A percentile compares a stretch with the other conserved stretches of the same genome.
These are phyloP conservation scores for Heterotilapia buettikoferi DNA, from an alignment of 2,113 vertebrate species.

Conservation along the genomic window DNA sequence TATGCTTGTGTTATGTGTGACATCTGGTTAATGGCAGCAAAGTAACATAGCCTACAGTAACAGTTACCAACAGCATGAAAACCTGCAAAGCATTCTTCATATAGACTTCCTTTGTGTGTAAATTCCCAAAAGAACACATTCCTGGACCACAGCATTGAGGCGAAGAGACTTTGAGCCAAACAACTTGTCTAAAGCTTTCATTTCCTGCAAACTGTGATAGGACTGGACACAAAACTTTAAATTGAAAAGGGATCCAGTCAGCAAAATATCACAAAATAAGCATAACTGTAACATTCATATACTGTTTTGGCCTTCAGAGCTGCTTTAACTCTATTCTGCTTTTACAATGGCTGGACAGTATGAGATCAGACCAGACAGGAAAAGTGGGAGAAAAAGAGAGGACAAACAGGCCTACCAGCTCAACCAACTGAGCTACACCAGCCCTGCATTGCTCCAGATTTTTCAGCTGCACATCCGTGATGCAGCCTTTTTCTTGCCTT, in stretches of 20 bases:
- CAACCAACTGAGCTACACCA: neutral
- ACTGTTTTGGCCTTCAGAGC: neutral
- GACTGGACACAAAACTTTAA: neutral
- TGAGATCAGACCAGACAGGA: neutral
- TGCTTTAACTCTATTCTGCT: neutral
- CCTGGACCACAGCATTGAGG: neutral
- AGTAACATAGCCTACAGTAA: neutral
- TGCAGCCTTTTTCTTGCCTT: neutral
- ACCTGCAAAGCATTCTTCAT: neutral
- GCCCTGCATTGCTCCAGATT: neutral
- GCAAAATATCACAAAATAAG: neutral
- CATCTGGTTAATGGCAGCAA: neutral
- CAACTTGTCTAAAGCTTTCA: neutral
- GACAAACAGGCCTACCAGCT: neutral
- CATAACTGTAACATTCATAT: neutral
- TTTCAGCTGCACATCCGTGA: neutral
- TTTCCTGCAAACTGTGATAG: neutral
- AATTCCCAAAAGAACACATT: neutral
- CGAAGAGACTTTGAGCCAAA: neutral
- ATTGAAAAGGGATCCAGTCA: neutral
- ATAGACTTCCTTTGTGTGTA: neutral
- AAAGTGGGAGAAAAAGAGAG: neutral
- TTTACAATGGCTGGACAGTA: neutral
- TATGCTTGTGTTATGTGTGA: neutral
- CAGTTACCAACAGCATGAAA: neutral